Evolutionary conservation across 1,140 invertebrate species (phyloP), one percentile per base, ranked within the genome.

Genomic region (Sweltsa coloradensis): DNA sequence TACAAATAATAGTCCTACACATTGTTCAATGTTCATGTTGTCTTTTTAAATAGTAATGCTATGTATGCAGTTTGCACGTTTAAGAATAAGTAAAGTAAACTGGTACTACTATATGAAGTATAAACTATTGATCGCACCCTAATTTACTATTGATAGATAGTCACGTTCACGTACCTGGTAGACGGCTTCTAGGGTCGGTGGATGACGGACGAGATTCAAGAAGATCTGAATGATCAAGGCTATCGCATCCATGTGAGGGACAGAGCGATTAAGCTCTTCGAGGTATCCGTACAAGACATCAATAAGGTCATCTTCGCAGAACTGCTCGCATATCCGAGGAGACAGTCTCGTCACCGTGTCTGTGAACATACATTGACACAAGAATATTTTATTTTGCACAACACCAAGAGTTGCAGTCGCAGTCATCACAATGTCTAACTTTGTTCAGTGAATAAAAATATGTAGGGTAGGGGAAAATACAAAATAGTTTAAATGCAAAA

Each of bases 321-420:
- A 51, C 23, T 66, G 60, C 0, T 57, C 43, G 27, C 56, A 63
- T 19, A 65, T 54, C 34, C 70, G 65, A 45, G 68, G 68, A 47
- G 65, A 71, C 23, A 71, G 60, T 54, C 70, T 66, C 0, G 72
- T 73, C 4, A 69, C 55, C 23, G 66, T 60, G 53, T 75, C 74
- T 76, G 61, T 47, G 68, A 70, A 43, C 53, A 46, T 53, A 47
- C 18, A 22, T 4, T 18, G 36, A 44, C 29, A 54, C 40, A 37
- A 34, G 45, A 51, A 53, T 31, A 39, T 44, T 42, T 36, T 40
- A 40, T 6, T 50, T 47, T 29, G 19, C 24, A 51, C 52, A 53
- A 34, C 5, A 26, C 5, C 21, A 51, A 19, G 9, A 47, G 19
- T 40, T 16, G 5, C 29, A 16, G 13, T 14, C 13, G 7, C 42